Evolutionary conservation across 1,140 invertebrate species (phyloP).

Genomic region (Sinella curviseta): DNA sequence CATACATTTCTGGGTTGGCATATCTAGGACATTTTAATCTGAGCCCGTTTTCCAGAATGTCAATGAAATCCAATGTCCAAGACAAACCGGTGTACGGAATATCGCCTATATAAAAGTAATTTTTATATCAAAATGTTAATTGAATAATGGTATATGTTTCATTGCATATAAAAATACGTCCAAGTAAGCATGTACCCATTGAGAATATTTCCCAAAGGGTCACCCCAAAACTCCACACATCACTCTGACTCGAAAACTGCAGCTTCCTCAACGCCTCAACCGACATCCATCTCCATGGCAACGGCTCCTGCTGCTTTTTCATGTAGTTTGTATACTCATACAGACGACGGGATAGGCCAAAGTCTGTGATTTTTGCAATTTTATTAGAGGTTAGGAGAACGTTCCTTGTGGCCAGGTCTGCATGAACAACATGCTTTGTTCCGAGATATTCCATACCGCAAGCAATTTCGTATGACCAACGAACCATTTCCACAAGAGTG

Average conservation of each 20-base stretch:
- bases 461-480: conserved; percentile 21
- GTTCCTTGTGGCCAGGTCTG: conserved; percentile 44
- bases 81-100: conserved; percentile 27
- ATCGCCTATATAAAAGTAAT: neutral
- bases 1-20: conserved; percentile 12
- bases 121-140: neutral
- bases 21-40: conserved; percentile 4
- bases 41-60: neutral
- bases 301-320: conserved; percentile 43
- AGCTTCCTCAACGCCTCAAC: conserved; percentile 53
- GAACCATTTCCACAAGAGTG: conserved; percentile 6
- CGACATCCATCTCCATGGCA: conserved; percentile 57
- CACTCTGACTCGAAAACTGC: conserved; percentile 54
- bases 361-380: conserved; percentile 40
- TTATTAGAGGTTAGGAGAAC: conserved; percentile 32
- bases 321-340: conserved; percentile 53
- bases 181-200: conserved; percentile 48
- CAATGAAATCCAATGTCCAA: conserved; percentile 14
- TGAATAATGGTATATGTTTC: neutral
- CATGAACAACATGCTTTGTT: conserved; percentile 48
- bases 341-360: conserved; percentile 47
- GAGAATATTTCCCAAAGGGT: conserved; percentile 59
- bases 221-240: conserved; percentile 58
- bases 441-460: conserved; percentile 56
- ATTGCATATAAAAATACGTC: neutral